Conservation (phyloP, 2,113 vertebrate genomes). For the Cebus imitator region DNA sequence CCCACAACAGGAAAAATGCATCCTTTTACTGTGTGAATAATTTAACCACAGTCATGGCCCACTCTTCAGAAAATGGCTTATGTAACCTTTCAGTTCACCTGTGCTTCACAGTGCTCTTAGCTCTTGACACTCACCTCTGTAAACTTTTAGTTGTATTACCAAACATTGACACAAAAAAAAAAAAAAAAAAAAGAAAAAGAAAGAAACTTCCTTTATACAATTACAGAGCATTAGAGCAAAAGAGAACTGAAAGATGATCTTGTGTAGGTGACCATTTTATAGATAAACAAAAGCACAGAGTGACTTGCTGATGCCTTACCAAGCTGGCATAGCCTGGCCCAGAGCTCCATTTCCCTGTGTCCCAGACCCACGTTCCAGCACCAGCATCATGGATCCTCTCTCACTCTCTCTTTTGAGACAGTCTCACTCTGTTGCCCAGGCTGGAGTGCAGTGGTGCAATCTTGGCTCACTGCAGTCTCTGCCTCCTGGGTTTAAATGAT, state of each 20-base stretch:
- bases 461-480: no score
- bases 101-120: constrained; percentile 32
- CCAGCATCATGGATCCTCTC: no score
- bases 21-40: background rate
- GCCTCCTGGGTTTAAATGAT: no score
- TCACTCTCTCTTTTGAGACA: background rate
- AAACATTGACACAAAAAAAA: constrained; percentile 57
- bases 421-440: no score
- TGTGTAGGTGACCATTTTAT: background rate
- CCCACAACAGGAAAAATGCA: background rate
- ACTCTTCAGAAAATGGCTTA: background rate
- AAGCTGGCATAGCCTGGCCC: background rate
- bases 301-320: background rate
- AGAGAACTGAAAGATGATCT: constrained; percentile 60
- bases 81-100: constrained; percentile 27
- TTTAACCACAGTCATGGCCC: background rate
- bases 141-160: constrained; percentile 40
- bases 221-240: constrained; percentile 52
- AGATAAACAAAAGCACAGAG: background rate
- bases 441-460: no score
- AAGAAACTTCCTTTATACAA: constrained; percentile 49
- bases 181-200: background rate
- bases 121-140: constrained; percentile 45
- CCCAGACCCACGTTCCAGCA: background rate
- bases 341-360: background rate